phyloP scores from a whole-genome alignment of 2,113 vertebrate genomes.

The Daboia siamensis region DNA sequence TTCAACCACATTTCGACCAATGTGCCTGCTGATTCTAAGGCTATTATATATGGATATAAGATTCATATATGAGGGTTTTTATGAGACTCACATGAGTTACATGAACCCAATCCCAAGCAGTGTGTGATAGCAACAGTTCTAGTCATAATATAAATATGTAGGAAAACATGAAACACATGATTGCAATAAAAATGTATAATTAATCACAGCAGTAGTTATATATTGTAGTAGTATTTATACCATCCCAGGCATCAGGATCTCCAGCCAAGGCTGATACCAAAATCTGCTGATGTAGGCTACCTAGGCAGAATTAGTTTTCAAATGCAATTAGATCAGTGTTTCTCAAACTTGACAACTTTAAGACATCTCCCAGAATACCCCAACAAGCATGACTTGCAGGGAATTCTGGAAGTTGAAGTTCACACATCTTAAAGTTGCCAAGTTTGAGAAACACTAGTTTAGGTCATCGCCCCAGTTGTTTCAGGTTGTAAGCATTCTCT shows the following conservation, averaged over 20 bases:
- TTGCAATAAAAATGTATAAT: not conserved
- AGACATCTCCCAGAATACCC: not conserved
- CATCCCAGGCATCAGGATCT: not conserved
- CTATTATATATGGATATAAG: not conserved
- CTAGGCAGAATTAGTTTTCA: not conserved
- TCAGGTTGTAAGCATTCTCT: not conserved
- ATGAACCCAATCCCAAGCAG: not conserved
- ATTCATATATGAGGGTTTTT: not conserved
- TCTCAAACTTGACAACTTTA: not conserved
- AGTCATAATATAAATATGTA: not conserved
- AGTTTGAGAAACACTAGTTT: not conserved
- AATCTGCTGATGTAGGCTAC: not conserved
- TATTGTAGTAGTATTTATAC: not conserved
- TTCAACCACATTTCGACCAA: not conserved
- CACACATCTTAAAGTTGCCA: not conserved
- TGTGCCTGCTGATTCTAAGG: not conserved
- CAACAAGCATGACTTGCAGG: not conserved
- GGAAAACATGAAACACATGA: not conserved
- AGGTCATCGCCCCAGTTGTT: not conserved
- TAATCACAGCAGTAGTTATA: not conserved
- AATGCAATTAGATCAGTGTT: not conserved
- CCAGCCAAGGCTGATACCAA: not conserved
- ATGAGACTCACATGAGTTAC: not conserved
- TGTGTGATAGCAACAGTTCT: not conserved
- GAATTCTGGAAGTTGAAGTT: not conserved